Conservation (phyloP, 2,113 vertebrate genomes). For the Cinclus mexicanus region DNA sequence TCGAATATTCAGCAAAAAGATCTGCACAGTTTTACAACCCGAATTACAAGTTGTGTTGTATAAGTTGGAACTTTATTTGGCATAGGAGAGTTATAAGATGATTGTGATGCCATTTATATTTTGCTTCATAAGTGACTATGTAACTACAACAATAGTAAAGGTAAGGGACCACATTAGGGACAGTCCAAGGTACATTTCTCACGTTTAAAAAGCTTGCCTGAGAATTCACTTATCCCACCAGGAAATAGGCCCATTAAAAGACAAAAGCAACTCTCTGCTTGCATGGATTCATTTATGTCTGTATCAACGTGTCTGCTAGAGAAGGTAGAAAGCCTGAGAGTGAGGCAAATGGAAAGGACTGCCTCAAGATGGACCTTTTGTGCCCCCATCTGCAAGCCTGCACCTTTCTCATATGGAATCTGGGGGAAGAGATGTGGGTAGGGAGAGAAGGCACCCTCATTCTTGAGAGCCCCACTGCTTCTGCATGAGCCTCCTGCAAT, state of each 20-base stretch:
- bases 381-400: neutral
- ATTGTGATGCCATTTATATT: neutral
- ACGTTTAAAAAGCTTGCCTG: neutral
- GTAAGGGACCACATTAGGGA: neutral
- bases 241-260: neutral
- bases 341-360: neutral
- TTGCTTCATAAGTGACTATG: neutral
- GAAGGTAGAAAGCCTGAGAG: neutral
- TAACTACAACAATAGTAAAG: neutral
- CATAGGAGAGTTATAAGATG: neutral
- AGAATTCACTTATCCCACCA: neutral
- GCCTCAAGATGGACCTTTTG: neutral
- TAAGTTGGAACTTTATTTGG: neutral
- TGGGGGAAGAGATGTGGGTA: neutral
- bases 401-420: neutral
- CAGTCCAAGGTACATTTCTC: neutral
- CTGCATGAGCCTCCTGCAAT: neutral
- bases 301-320: rapidly evolving
- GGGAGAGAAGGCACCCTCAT: neutral
- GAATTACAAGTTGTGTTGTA: neutral
- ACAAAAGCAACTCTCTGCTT: neutral
- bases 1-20: neutral
- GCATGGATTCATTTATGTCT: neutral
- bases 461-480: rapidly evolving
- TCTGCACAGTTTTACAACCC: neutral